Evolutionary conservation across 2,888 invertebrate species (phyloP).

Genomic region (Acanthosepion esculentum): DNA sequence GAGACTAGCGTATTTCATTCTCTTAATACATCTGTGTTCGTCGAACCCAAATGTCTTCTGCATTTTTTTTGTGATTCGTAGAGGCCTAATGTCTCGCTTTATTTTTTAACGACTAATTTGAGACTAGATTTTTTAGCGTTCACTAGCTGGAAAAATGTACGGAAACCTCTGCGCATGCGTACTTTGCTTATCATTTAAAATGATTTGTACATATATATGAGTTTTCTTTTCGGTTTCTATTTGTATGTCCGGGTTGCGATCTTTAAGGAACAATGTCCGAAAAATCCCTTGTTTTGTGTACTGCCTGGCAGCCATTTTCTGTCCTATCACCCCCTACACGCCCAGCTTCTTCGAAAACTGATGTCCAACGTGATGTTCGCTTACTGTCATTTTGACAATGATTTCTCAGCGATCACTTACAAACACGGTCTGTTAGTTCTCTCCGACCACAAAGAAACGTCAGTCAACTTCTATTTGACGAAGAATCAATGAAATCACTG

Average conservation of each 20-base stretch:
- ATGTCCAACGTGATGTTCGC: not conserved
- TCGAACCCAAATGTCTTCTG: too few relatives aligned
- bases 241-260: not conserved
- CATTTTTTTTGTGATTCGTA: too few relatives aligned
- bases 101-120: too few relatives aligned
- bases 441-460: not conserved
- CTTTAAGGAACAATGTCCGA: not conserved
- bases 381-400: not conserved
- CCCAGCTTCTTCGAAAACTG: not conserved
- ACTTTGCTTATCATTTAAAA: not conserved
- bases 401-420: not conserved
- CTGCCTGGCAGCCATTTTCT: not conserved
- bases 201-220: not conserved
- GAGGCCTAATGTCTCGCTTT: too few relatives aligned
- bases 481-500: slow-evolving; percentile 20
- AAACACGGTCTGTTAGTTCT: not conserved
- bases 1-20: too few relatives aligned
- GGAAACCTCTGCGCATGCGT: not conserved
- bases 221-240: not conserved
- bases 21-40: too few relatives aligned
- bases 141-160: too few relatives aligned
- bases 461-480: slow-evolving; percentile 8
- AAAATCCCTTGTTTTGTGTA: not conserved
- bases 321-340: not conserved
- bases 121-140: too few relatives aligned